These are phyloP conservation scores for Cremastinae sp. DNA, from an alignment of 2,888 invertebrate species.

Conservation along the genomic window DNA sequence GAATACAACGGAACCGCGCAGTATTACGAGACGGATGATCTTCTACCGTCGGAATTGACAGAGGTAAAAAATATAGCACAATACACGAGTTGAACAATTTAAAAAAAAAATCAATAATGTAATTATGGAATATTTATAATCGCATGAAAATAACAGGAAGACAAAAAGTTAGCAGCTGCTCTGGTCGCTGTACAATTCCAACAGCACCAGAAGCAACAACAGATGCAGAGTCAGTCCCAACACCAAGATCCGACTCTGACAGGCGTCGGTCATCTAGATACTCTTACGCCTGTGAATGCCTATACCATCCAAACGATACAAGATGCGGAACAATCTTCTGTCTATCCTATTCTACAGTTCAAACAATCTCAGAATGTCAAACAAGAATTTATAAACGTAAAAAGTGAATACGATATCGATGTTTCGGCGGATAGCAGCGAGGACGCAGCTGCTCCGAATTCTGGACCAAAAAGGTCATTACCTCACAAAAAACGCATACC, in stretches of 20 bases:
- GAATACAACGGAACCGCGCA: conserved; percentile 75
- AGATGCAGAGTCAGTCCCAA: conserved; percentile 75
- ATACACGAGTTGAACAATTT: not conserved
- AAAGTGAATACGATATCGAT: conserved; percentile 79
- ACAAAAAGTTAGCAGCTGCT: conserved; percentile 84
- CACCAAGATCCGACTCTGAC: conserved; percentile 73
- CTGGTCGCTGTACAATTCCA: conserved; percentile 84
- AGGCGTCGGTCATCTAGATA: conserved; percentile 75
- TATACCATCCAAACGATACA: conserved; percentile 76
- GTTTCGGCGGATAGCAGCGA: conserved; percentile 81
- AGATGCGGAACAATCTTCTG: conserved; percentile 71
- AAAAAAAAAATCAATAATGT: not conserved
- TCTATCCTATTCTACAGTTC: conserved; percentile 74
- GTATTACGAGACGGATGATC: conserved; percentile 77
- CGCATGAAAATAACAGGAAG: conserved; percentile 80
- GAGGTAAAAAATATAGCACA: conserved; percentile 68
- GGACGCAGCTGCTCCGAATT: conserved; percentile 75
- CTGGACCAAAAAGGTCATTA: conserved; percentile 85
- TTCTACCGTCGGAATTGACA: conserved; percentile 75
- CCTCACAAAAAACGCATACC: conserved; percentile 94
- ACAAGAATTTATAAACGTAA: conserved; percentile 77
- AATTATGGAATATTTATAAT: too few relatives aligned
- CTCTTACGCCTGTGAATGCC: conserved; percentile 74
- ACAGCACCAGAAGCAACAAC: conserved; percentile 84
- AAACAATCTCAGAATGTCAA: conserved; percentile 76